A percentile compares a stretch with the other conserved stretches of the same genome.
Conservation (phyloP, 2,113 vertebrate species). For the Corvus cornix region DNA sequence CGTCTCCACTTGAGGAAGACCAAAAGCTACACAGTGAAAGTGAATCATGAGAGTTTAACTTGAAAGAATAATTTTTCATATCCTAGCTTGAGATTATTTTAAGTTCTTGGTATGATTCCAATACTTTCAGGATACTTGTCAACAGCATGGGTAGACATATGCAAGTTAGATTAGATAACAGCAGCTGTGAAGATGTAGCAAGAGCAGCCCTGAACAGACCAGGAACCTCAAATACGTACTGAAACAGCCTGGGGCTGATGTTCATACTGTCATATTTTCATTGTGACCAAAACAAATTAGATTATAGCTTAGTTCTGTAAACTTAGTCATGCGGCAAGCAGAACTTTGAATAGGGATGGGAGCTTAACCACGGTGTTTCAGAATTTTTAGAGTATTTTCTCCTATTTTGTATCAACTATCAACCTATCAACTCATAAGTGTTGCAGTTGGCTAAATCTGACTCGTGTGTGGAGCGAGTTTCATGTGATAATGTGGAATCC, state of each 20-base stretch:
- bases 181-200: not conserved
- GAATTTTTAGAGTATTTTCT: not conserved
- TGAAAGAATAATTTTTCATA: not conserved
- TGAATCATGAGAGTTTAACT: not conserved
- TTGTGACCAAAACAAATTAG: not conserved
- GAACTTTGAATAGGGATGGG: not conserved
- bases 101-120: slow-evolving; percentile 20
- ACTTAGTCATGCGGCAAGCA: not conserved
- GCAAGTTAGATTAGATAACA: not conserved
- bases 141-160: slow-evolving; percentile 6
- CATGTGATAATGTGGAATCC: no score
- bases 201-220: not conserved
- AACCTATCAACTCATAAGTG: not conserved
- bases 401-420: not conserved
- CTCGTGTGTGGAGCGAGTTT: rapidly evolving
- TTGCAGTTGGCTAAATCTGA: not conserved
- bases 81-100: not conserved
- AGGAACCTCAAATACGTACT: not conserved
- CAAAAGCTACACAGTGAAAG: not conserved
- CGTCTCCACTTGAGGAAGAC: not conserved
- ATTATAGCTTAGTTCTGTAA: not conserved
- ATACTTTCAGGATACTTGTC: not conserved
- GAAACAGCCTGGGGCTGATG: not conserved
- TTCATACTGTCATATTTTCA: not conserved
- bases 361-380: not conserved